A percentile compares a stretch with the other conserved stretches of the same genome.
Evolutionary conservation across 35 echinoderm and acorn worm species (phyloP).

Genomic region (Anneissia japonica): DNA sequence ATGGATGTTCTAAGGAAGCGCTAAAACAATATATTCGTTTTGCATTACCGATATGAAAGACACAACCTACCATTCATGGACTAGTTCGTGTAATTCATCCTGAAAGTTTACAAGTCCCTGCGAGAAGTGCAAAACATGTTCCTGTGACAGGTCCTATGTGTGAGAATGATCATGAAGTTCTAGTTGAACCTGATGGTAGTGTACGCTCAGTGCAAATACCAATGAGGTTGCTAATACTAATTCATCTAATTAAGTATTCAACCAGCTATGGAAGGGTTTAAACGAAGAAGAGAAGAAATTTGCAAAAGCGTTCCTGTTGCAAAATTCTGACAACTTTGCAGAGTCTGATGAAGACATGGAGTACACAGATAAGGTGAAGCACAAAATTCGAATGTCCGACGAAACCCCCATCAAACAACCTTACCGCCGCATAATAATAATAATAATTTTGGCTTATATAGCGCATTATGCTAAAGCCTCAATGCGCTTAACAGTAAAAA

Average conservation of each 20-base stretch:
- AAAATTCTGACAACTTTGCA: not conserved
- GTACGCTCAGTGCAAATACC: not conserved
- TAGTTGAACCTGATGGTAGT: not conserved
- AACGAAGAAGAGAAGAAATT: not conserved
- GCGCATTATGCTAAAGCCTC: too few relatives aligned
- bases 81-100: slow-evolving; percentile 2
- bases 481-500: too few relatives aligned
- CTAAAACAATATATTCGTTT: not conserved
- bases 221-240: not conserved
- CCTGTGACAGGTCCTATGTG: not conserved
- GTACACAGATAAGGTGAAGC: not conserved
- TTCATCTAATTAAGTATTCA: not conserved
- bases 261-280: not conserved
- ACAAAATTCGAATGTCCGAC: not conserved
- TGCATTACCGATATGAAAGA: not conserved
- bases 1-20: not conserved
- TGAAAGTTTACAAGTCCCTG: not conserved
- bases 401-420: not conserved
- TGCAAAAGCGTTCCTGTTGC: not conserved
- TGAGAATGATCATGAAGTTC: slow-evolving; percentile 3
- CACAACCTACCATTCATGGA: not conserved
- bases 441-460: too few relatives aligned
- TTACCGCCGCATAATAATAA: not conserved
- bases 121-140: not conserved
- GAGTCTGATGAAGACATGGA: not conserved